Evolutionary conservation across 2,888 invertebrate species (phyloP).

Genomic region (Acrobeloides nanus): DNA sequence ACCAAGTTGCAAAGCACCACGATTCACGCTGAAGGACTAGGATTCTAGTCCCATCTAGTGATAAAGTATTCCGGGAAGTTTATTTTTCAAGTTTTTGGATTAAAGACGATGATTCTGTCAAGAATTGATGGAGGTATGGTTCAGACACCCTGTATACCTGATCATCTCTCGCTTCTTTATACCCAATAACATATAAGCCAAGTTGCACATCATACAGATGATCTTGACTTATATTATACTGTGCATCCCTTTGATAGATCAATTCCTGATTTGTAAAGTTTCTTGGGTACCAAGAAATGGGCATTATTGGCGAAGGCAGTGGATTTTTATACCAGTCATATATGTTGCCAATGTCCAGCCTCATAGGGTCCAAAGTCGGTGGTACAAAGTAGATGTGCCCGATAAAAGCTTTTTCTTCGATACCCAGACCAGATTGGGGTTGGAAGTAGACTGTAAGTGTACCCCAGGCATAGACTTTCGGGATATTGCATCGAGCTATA

Average conservation of each 20-base stretch:
- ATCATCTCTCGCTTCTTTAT: constrained; percentile 48
- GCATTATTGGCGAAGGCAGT: constrained; percentile 44
- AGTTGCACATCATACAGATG: constrained; percentile 47
- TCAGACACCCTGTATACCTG: constrained; percentile 16
- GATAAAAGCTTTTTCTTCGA: constrained; percentile 51
- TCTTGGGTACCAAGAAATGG: constrained; percentile 50
- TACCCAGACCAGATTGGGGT: constrained; percentile 45
- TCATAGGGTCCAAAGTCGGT: constrained; percentile 52
- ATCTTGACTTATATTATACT: constrained; percentile 39
- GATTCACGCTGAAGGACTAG: too few relatives aligned
- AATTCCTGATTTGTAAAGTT: constrained; percentile 52
- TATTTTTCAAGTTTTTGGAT: too few relatives aligned
- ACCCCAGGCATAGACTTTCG: constrained; percentile 52
- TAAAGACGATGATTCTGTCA: too few relatives aligned
- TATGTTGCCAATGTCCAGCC: constrained; percentile 48
- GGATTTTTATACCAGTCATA: constrained; percentile 52
- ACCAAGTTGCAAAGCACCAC: too few relatives aligned
- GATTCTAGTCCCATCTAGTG: too few relatives aligned
- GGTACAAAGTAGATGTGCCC: constrained; percentile 54
- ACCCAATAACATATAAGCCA: constrained; percentile 50
- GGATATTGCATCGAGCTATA: constrained; percentile 47
- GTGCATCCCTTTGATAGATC: constrained; percentile 27
- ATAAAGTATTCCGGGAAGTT: too few relatives aligned
- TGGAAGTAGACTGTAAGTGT: constrained; percentile 52
- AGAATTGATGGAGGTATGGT: too few relatives aligned